These are phyloP conservation scores for Rhamphomyia laevipes DNA, from an alignment of 2,888 invertebrate genomes.

Conservation along the genomic window DNA sequence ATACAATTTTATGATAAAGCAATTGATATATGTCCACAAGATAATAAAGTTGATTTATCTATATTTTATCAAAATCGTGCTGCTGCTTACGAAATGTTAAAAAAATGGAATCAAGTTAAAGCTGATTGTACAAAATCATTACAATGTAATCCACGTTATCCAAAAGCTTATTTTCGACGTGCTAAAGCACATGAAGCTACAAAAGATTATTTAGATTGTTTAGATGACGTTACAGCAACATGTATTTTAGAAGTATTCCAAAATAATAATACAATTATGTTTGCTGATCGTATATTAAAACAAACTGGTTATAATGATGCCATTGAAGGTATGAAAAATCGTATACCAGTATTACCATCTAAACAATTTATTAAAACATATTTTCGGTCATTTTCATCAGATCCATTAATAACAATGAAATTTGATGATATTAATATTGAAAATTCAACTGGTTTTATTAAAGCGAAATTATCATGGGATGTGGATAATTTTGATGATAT, in stretches of 20 bases:
- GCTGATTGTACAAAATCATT: constrained; percentile 80
- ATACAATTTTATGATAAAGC: constrained; percentile 83
- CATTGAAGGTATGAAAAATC: constrained; percentile 55
- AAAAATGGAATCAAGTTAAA: constrained; percentile 73
- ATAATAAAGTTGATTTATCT: constrained; percentile 62
- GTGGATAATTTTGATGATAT: constrained; percentile 64
- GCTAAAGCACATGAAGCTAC: constrained; percentile 72
- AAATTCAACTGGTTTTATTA: constrained; percentile 48
- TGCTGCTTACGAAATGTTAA: constrained; percentile 85
- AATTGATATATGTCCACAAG: constrained; percentile 74
- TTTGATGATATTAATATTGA: constrained; percentile 23
- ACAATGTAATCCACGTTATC: constrained; percentile 71
- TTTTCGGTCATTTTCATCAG: constrained; percentile 76
- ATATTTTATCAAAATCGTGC: constrained; percentile 95
- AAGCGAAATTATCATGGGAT: constrained; percentile 58
- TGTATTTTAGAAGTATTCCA: constrained; percentile 84
- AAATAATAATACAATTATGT: constrained; percentile 64
- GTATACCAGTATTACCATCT: constrained; percentile 68
- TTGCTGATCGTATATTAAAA: constrained; percentile 82
- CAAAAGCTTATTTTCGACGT: constrained; percentile 75
- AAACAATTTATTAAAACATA: constrained; percentile 77
- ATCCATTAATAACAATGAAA: constrained; percentile 56
- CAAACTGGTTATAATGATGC: constrained; percentile 55
- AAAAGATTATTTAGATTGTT: constrained; percentile 63
- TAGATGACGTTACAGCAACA: constrained; percentile 88